These are phyloP conservation scores for Nemotelus pantherinus DNA, from an alignment of 2,888 invertebrate species.

Conservation along the genomic window DNA sequence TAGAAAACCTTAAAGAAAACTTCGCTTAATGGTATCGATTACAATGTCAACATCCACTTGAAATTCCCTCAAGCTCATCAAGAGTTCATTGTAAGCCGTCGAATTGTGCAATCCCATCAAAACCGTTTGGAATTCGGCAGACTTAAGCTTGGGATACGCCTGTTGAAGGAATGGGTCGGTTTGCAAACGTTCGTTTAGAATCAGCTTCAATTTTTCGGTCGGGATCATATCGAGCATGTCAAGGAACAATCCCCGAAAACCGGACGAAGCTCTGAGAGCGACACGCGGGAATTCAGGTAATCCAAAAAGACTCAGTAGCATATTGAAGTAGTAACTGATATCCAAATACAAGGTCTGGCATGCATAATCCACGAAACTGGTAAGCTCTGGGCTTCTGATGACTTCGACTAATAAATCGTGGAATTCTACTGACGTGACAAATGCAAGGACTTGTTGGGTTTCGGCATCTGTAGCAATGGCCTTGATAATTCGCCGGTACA, in stretches of 20 bases:
- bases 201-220: conserved; percentile 23
- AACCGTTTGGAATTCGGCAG: conserved; percentile 13
- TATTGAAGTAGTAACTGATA: conserved; percentile 45
- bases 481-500: conserved; percentile 31
- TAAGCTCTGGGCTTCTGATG: conserved; percentile 10
- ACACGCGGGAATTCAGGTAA: conserved; percentile 39
- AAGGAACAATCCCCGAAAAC: conserved; percentile 37
- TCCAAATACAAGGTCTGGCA: conserved; percentile 39
- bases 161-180: conserved; percentile 21
- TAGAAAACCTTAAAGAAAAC: not conserved
- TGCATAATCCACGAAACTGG: conserved; percentile 8
- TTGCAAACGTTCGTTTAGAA: not conserved
- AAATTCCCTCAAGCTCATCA: conserved; percentile 21
- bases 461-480: conserved; percentile 44
- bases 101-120: conserved; percentile 3
- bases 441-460: conserved; percentile 44
- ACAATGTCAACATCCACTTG: conserved; percentile 37
- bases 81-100: conserved; percentile 22
- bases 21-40: conserved; percentile 25
- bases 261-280: conserved; percentile 21
- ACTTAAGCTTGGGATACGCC: not conserved
- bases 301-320: conserved; percentile 42
- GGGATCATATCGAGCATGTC: conserved; percentile 41
- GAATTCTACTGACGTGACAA: conserved; percentile 40
- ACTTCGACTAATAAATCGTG: conserved; percentile 27